Percentiles rank a stretch among this genome's conserved stretches.
Conservation (phyloP, 1,140 invertebrate species). For the Stratiolaelaps scimitus region DNA sequence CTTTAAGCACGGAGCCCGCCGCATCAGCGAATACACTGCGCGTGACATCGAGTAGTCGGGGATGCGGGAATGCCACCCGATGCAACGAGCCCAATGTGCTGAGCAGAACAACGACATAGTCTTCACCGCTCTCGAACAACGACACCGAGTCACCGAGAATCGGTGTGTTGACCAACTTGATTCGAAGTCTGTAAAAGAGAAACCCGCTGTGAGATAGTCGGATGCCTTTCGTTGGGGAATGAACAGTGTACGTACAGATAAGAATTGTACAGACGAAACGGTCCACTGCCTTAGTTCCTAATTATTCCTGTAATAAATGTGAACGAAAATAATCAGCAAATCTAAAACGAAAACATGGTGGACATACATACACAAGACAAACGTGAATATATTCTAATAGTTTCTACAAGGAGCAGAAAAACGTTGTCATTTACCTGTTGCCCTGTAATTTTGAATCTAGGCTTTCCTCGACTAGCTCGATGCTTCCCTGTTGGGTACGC, state of each 20-base stretch:
- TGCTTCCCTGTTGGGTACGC: constrained; percentile 3
- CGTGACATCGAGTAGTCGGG: background rate
- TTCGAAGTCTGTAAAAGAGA: constrained; percentile 1
- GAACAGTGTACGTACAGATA: too few species aligned
- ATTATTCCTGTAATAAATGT: too few species aligned
- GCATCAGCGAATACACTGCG: constrained; percentile 11
- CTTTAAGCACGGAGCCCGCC: background rate
- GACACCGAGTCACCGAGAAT: constrained; percentile 17
- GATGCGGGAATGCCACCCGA: constrained; percentile 20
- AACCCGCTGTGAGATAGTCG: background rate
- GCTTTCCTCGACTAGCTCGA: constrained; percentile 25
- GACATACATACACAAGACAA: too few species aligned
- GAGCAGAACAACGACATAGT: background rate
- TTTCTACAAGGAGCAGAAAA: too few species aligned
- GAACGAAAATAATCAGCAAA: too few species aligned
- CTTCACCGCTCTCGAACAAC: background rate
- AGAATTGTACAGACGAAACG: too few species aligned
- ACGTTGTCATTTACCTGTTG: background rate
- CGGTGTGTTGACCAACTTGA: background rate
- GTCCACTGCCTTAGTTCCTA: too few species aligned
- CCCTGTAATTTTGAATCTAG: constrained; percentile 11
- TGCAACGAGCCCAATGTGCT: constrained; percentile 7
- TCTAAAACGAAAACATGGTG: too few species aligned
- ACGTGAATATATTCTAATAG: too few species aligned
- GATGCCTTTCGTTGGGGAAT: too few species aligned